Evolutionary conservation across 2,113 vertebrate species (phyloP).

Genomic region (Oryzias melastigma): DNA sequence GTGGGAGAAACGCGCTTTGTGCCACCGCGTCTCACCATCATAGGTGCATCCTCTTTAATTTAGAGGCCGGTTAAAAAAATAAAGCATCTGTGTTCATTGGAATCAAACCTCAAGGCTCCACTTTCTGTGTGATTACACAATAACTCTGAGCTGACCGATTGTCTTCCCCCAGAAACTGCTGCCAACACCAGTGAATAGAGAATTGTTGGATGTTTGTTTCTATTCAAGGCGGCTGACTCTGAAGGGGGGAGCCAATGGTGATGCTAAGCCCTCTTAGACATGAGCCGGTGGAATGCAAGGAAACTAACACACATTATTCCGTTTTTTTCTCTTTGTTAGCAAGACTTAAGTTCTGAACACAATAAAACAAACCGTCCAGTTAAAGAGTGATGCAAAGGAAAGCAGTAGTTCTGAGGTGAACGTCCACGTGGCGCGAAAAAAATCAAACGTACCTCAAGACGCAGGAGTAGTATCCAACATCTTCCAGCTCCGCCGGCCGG

Average conservation of each 20-base stretch:
- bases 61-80: slow-evolving; percentile 41
- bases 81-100: slow-evolving; percentile 53
- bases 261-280: slow-evolving; percentile 22
- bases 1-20: slow-evolving; percentile 31
- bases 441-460: slow-evolving; percentile 76
- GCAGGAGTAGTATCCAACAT: slow-evolving; percentile 94
- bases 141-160: slow-evolving; percentile 60
- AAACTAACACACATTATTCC: slow-evolving; percentile 27
- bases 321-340: slow-evolving; percentile 2
- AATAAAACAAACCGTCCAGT: no score
- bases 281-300: slow-evolving; percentile 31
- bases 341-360: not conserved
- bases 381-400: slow-evolving; percentile 38
- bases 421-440: slow-evolving; percentile 5
- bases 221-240: slow-evolving; percentile 39
- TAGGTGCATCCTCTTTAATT: slow-evolving; percentile 59
- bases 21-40: slow-evolving; percentile 40
- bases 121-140: slow-evolving; percentile 69
- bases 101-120: slow-evolving; percentile 64
- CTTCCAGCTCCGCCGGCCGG: slow-evolving; percentile 90
- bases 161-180: slow-evolving; percentile 49
- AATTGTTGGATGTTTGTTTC: slow-evolving; percentile 46
- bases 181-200: slow-evolving; percentile 48
- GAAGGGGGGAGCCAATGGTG: slow-evolving; percentile 41
- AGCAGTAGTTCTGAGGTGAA: slow-evolving; percentile 34